A percentile compares a stretch with the other conserved stretches of the same genome.
phyloP scores from a whole-genome alignment of 2,888 invertebrate genomes.

The Neoaliturus tenellus region DNA sequence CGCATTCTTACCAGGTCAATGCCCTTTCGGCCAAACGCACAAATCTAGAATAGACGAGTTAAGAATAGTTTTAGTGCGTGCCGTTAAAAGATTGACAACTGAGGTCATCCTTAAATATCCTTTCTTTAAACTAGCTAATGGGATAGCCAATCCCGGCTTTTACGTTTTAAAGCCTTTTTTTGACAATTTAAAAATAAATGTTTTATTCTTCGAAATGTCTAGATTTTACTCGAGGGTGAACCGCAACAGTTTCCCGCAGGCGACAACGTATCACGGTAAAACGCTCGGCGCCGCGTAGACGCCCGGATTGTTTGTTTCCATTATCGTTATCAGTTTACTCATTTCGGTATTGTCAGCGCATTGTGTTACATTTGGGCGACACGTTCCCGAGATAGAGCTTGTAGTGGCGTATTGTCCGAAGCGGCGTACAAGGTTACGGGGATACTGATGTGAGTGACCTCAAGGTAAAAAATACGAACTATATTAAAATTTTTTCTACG shows the following conservation, averaged over 20 bases:
- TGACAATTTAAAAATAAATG: background rate
- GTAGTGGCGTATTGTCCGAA: background rate
- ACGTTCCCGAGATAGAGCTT: background rate
- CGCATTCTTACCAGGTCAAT: background rate
- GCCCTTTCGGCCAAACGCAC: background rate
- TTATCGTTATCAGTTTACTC: background rate
- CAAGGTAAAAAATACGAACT: background rate
- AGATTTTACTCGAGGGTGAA: no score
- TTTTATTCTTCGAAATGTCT: background rate
- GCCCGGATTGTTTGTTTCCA: background rate
- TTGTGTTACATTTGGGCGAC: background rate
- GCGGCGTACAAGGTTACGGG: background rate
- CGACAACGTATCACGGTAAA: background rate
- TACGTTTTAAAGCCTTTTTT: background rate
- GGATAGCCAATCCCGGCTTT: background rate
- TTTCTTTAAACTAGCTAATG: conserved; percentile 3
- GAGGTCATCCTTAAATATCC: background rate
- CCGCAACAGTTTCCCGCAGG: background rate
- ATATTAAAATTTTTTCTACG: no score
- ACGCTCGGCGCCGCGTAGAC: background rate
- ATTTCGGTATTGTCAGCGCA: background rate
- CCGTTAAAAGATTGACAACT: background rate
- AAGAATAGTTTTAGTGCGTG: background rate
- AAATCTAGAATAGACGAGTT: background rate
- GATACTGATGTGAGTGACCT: background rate